Evolutionary conservation across 2,888 invertebrate genomes (phyloP), one percentile per base, ranked within the genome.

Genomic region (Thalpophila matura): DNA sequence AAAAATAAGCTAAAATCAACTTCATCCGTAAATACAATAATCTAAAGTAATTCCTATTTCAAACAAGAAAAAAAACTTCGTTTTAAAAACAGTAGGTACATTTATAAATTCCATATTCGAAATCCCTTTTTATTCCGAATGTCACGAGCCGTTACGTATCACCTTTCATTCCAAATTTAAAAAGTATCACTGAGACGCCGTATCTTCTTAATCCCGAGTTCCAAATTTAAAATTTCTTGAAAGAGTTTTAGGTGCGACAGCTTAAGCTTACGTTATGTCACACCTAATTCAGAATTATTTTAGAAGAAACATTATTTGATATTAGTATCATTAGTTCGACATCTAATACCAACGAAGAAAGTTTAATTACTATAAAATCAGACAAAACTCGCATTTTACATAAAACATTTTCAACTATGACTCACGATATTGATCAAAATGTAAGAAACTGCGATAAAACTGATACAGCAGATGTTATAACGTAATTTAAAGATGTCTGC

Each of bases 191-290:
- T 90, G 88, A 88, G 88, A 90, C 89, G 85, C 87, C 88, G 89
- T 92, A 89, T 89, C 89, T 92, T 89, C 89, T 92, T 89, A 92
- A 91, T 90, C 89, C 89, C 83, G 82, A 82, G 86, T 91, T 91
- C 91, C 87, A 91, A 91, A 93, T 92, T 92, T 92, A 92, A 89
- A 73, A 91, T 90, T 92, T 91, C 91, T 91, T 89, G 89, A 91
- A 93, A 92, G 89, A 91, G 91, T 92, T 91, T 89, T 91, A 90
- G 89, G 90, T 89, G 88, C 83, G 67, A 62, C 57, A 74, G 60
- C 20, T 38, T 64, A 62, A 79, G 66, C 60, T 63, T 72, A 65
- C 61, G 62, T 69, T 68, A 66, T 40, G 61, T 62, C 46, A 60
- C 45, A 53, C 20, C 9, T 51, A 46, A 54, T 61, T 45, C 43